Conservation (phyloP, 2,113 vertebrate species). For the Hippocampus comes region DNA sequence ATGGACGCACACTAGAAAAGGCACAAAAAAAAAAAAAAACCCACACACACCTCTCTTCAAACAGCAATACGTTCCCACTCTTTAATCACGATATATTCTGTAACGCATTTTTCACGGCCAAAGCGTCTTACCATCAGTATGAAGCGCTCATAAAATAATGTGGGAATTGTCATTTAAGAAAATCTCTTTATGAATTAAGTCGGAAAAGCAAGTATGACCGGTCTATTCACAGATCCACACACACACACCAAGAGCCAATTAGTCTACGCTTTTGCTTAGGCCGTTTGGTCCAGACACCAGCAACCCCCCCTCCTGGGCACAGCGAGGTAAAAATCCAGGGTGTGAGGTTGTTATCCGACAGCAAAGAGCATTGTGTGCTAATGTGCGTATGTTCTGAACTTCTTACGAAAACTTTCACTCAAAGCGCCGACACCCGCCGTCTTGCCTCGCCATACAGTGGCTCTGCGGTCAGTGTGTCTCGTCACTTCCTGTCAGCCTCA, state of each 20-base stretch:
- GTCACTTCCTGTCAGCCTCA: not conserved
- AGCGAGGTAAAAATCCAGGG: constrained; percentile 51
- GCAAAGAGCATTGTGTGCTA: constrained; percentile 24
- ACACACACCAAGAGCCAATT: constrained; percentile 44
- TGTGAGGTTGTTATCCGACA: constrained; percentile 58
- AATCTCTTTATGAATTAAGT: not conserved
- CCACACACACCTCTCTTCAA: too few relatives aligned
- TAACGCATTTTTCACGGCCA: too few relatives aligned
- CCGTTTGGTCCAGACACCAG: constrained; percentile 37
- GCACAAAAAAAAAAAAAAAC: too few relatives aligned
- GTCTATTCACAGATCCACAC: constrained; percentile 8
- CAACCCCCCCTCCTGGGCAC: constrained; percentile 46
- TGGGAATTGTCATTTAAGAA: not conserved
- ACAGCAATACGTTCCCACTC: too few relatives aligned
- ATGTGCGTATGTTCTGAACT: constrained; percentile 37
- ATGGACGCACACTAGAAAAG: too few relatives aligned
- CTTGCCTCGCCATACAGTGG: not conserved
- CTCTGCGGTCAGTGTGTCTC: not conserved
- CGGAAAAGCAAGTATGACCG: not conserved
- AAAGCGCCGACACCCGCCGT: constrained; percentile 11
- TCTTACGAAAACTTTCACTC: constrained; percentile 33
- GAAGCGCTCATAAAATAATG: too few relatives aligned
- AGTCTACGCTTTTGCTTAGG: constrained; percentile 33
- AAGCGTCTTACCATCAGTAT: too few relatives aligned
- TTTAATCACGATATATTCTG: too few relatives aligned